Conservation (phyloP, 2,888 invertebrate species). For the Uloborus plumipes region DNA sequence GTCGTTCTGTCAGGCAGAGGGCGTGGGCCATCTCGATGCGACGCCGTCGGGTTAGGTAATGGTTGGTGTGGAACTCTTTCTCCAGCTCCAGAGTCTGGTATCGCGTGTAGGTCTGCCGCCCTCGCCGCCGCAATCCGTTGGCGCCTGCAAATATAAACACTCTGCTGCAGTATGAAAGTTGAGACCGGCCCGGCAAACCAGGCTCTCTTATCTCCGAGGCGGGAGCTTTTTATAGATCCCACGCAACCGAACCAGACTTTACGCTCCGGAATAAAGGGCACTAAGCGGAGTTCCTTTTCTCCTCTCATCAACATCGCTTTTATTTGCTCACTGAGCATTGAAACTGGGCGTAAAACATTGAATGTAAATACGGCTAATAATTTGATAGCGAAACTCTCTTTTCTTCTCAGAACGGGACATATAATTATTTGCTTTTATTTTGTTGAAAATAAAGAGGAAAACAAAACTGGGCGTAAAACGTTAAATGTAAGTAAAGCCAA, state of each 20-base stretch:
- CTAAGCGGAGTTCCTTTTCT: too few species aligned
- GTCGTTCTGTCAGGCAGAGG: slow-evolving; percentile 94
- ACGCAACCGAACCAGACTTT: neutral
- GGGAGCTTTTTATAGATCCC: slow-evolving; percentile 58
- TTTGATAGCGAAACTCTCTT: too few species aligned
- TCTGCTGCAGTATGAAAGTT: slow-evolving; percentile 62
- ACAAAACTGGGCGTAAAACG: too few species aligned
- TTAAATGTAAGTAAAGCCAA: too few species aligned
- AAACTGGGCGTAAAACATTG: too few species aligned
- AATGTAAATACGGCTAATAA: too few species aligned
- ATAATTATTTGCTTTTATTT: too few species aligned
- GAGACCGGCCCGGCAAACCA: slow-evolving; percentile 24
- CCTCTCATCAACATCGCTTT: too few species aligned
- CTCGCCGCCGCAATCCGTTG: slow-evolving; percentile 93
- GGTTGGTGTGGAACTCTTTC: slow-evolving; percentile 98
- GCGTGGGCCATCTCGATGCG: slow-evolving; percentile 99
- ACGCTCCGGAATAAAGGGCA: too few species aligned
- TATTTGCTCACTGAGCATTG: too few species aligned
- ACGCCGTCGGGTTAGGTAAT: slow-evolving; percentile 97
- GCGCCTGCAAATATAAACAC: slow-evolving; percentile 79
- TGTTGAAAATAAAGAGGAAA: too few species aligned
- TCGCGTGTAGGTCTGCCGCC: slow-evolving; percentile 97
- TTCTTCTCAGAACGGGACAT: too few species aligned
- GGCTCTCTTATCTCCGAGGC: slow-evolving; percentile 37
- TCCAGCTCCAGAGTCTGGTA: slow-evolving; percentile 98